These are phyloP conservation scores for Nematopogon swammerdamellus DNA, from an alignment of 2,888 invertebrate genomes.

Conservation along the genomic window DNA sequence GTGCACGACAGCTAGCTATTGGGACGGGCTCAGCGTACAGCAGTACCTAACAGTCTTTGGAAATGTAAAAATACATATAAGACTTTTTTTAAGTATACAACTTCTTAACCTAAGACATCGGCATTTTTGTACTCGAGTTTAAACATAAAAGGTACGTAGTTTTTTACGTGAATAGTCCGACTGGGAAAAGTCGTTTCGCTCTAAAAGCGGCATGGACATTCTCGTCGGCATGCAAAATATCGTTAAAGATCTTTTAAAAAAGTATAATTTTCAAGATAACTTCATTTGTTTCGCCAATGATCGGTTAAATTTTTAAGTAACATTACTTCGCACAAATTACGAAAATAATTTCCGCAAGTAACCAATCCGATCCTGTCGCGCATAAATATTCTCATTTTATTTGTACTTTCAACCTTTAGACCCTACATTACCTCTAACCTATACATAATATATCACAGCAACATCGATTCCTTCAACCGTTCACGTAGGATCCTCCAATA, in stretches of 20 bases:
- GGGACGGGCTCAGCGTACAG: constrained; percentile 16
- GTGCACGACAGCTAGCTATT: no score
- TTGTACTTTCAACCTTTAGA: not conserved
- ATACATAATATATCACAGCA: constrained; percentile 58
- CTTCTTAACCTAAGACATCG: not conserved
- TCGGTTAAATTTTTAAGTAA: no score
- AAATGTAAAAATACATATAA: constrained; percentile 19
- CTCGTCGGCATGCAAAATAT: no score
- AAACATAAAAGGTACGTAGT: no score
- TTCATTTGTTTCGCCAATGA: no score
- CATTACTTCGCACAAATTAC: no score
- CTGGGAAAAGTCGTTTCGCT: no score
- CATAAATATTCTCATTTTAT: not conserved
- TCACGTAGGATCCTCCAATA: not conserved
- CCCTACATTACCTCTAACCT: constrained; percentile 21
- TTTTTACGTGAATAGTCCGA: no score
- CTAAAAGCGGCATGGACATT: no score
- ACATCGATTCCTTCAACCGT: constrained; percentile 37
- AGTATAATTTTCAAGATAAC: no score
- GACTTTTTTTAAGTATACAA: not conserved
- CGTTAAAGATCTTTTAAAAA: no score
- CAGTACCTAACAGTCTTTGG: constrained; percentile 55
- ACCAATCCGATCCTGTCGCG: not conserved
- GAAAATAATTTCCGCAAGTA: no score
- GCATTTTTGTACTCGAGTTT: not conserved